phyloP scores from a whole-genome alignment of 2,797 vertebrate species.

The Anguilla anguilla region DNA sequence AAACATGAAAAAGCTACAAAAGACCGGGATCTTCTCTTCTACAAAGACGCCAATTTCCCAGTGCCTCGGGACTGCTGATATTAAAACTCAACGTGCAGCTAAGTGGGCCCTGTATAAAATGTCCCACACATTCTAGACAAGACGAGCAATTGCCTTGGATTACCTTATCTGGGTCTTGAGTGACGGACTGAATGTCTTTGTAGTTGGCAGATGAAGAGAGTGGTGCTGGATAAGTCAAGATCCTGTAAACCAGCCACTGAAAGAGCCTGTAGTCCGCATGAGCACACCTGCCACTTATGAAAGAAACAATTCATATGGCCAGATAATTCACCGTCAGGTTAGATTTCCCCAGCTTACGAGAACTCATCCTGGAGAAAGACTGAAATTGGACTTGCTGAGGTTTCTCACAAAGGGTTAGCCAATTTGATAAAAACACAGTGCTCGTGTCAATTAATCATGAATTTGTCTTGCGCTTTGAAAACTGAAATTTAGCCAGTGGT shows the following conservation, averaged over 20 bases:
- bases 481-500: neutral
- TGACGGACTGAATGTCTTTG: constrained; percentile 72
- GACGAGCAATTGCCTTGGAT: constrained; percentile 70
- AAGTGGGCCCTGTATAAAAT: constrained; percentile 69
- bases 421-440: neutral
- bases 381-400: constrained; percentile 13
- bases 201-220: constrained; percentile 68
- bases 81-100: constrained; percentile 61
- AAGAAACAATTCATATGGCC: constrained; percentile 72
- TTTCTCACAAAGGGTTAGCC: constrained; percentile 28
- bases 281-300: constrained; percentile 66
- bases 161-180: constrained; percentile 74
- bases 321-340: constrained; percentile 66
- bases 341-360: constrained; percentile 52
- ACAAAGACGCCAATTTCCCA: constrained; percentile 68
- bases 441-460: neutral
- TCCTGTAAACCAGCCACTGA: constrained; percentile 65
- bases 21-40: constrained; percentile 54
- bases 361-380: constrained; percentile 45
- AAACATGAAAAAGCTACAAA: constrained; percentile 61
- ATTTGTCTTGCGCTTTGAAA: neutral
- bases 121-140: constrained; percentile 71
- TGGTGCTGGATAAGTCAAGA: constrained; percentile 60
- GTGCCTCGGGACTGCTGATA: constrained; percentile 65
- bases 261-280: constrained; percentile 56